Base-by-base conservation (phyloP, 2,113 vertebrate genomes). In the Pseudorhombus dupliciocellatus region DNA sequence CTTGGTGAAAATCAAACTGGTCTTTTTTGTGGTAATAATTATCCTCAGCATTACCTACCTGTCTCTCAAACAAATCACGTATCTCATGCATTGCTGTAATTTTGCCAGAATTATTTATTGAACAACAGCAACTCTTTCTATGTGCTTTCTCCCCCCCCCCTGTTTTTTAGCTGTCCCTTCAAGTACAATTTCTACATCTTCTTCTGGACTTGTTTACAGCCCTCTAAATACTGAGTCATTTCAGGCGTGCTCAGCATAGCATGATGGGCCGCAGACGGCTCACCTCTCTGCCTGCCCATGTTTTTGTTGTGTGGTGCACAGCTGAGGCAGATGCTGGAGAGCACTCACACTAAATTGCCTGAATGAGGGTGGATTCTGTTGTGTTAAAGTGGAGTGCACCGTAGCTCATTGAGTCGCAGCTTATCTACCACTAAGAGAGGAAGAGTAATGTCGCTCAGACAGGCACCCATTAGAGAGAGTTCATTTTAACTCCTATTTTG, bases 271-370 rank as follows among this genome's bases (percentile, higher is more conserved):
- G 64, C 82, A 89, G 80, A 70, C 75, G 24, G 24, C 84, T 77
- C 80, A 63, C 73, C 77, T 75, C 81, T 62, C 70, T 42, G 69
- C 65, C 66, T 90, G 73, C 65, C 78, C 82, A 81, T 80, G 85
- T 79, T 83, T 89, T 88, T 92, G 83, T 90, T 79, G 76, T 77
- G 77, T 79, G 69, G 68, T 68, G 75, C 76, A 73, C 90, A 90
- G 87, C 87, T 86, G 85, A 87, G 85, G 82, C 91, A 90, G 88
- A 90, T 90, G 92, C 85, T 92, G 84, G 87, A 84, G 89, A 84
- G 83, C 89, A 86, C 85, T 90, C 66, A 55, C 60, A 71, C 67
- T 80, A 90, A 92, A 93, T 87, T 89, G 87, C 85, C 84, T 88
- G 83, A 92, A 88, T 85, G 83, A 86, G 88, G 87, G 83, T 51